A percentile compares a stretch with the other conserved stretches of the same genome.
phyloP scores from a whole-genome alignment of 2,113 vertebrate genomes.

The Campylomormyrus tamandua region DNA sequence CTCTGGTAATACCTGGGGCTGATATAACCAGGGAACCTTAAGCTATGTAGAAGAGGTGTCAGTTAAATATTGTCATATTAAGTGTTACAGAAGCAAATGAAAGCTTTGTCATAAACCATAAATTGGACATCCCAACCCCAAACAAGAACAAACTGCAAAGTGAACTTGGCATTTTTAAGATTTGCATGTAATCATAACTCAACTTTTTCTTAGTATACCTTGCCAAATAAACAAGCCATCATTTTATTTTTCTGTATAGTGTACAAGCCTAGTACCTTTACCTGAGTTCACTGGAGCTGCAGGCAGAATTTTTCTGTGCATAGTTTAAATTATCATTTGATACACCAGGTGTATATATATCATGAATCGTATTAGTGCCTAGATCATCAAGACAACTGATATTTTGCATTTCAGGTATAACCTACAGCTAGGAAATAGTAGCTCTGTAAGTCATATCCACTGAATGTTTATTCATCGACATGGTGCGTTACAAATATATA shows the following conservation, averaged over 20 bases:
- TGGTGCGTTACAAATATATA: neutral
- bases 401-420: neutral
- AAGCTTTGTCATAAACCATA: neutral
- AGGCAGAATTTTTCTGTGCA: neutral
- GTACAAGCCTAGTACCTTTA: neutral
- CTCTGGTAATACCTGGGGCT: neutral
- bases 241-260: neutral
- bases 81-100: neutral
- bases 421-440: neutral
- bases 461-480: neutral
- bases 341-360: neutral
- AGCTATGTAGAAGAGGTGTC: neutral
- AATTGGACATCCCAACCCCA: neutral
- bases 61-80: neutral
- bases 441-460: neutral
- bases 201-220: neutral
- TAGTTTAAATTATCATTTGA: neutral
- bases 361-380: neutral
- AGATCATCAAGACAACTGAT: neutral
- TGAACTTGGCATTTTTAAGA: neutral
- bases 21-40: neutral
- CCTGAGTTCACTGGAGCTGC: neutral
- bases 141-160: neutral
- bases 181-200: neutral
- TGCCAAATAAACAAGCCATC: neutral